phyloP scores from a whole-genome alignment of 1,140 invertebrate genomes.

The Neuroterus valhalla region DNA sequence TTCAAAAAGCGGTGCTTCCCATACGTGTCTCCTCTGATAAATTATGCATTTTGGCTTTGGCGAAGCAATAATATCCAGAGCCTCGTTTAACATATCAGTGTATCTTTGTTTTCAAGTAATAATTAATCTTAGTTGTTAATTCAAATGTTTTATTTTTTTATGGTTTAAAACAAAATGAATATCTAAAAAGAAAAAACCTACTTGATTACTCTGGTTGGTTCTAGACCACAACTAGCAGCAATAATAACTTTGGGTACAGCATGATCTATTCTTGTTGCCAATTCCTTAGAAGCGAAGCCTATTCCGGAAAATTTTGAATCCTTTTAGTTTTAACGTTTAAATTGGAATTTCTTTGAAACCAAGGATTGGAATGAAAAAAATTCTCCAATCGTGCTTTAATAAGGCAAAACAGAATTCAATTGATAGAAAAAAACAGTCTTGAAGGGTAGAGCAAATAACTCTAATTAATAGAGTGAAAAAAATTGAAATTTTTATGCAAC shows the following conservation, averaged over 20 bases:
- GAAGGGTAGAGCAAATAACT: slow-evolving; percentile 29
- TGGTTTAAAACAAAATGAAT: background rate
- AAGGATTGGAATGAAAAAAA: background rate
- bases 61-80: slow-evolving; percentile 82
- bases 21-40: slow-evolving; percentile 83
- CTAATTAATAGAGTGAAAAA: background rate
- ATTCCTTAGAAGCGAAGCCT: slow-evolving; percentile 92
- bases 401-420: slow-evolving; percentile 3
- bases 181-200: slow-evolving; percentile 62
- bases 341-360: background rate
- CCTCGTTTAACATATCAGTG: slow-evolving; percentile 91
- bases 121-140: slow-evolving; percentile 24
- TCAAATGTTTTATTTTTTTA: slow-evolving; percentile 19
- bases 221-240: slow-evolving; percentile 92
- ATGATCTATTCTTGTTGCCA: slow-evolving; percentile 90
- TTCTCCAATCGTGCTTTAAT: background rate
- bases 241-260: slow-evolving; percentile 91
- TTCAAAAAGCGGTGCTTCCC: slow-evolving; percentile 77
- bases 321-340: background rate
- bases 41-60: slow-evolving; percentile 87
- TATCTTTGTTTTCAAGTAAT: slow-evolving; percentile 77
- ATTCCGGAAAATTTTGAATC: too few relatives aligned
- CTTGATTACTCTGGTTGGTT: slow-evolving; percentile 89
- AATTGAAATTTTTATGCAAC: background rate
- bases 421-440: background rate